phyloP scores from a whole-genome alignment of 2,113 vertebrate genomes.

The Sylvilagus bachmani region DNA sequence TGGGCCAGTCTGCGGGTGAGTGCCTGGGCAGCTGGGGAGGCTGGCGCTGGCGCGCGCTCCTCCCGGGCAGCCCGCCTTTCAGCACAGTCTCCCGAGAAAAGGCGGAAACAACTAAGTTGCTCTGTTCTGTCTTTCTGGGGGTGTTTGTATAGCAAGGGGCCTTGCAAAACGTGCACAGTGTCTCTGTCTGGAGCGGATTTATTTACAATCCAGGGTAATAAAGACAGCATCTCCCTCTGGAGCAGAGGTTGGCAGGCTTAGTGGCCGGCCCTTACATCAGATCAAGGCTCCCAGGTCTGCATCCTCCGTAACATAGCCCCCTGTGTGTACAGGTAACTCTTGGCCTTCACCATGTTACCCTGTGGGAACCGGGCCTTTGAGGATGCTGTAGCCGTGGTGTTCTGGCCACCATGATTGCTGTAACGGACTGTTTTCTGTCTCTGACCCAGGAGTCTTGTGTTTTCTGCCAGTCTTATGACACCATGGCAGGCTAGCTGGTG shows the following conservation, averaged over 20 bases:
- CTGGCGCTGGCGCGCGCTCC: too few species aligned
- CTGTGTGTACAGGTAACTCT: neutral
- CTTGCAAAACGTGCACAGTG: neutral
- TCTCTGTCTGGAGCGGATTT: neutral
- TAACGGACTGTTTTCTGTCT: neutral
- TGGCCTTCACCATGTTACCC: rapidly evolving
- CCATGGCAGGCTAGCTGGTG: neutral
- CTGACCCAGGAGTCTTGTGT: neutral
- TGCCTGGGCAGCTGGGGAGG: neutral
- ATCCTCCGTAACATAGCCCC: neutral
- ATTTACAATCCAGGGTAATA: neutral
- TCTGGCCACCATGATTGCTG: neutral
- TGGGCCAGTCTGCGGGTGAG: neutral
- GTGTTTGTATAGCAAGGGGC: neutral
- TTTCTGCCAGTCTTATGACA: neutral
- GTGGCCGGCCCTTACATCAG: neutral
- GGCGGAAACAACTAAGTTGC: neutral
- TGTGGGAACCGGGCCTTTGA: neutral
- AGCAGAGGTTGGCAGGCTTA: neutral
- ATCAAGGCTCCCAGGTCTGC: neutral
- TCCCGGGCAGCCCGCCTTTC: neutral
- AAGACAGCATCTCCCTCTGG: neutral
- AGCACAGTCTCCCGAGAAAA: neutral
- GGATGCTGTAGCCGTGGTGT: rapidly evolving
- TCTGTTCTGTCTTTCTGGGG: neutral